These are phyloP conservation scores for Drosophila gaucha DNA, from an alignment of 2,888 invertebrate species.

Conservation along the genomic window DNA sequence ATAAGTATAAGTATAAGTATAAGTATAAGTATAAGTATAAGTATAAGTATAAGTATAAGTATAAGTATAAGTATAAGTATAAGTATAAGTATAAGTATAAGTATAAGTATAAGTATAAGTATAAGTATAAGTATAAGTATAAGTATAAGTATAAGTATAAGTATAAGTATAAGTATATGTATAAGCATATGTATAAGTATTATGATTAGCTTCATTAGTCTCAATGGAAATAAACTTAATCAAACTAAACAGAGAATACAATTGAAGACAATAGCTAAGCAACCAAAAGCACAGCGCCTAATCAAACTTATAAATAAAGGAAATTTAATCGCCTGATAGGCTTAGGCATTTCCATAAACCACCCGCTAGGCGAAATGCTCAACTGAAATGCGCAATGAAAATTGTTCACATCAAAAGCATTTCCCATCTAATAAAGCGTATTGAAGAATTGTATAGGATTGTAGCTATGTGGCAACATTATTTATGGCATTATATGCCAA, in stretches of 20 bases:
- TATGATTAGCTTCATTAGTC: no score
- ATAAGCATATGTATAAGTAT: no score
- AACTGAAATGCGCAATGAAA: conserved; percentile 65
- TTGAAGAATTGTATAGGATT: conserved; percentile 45
- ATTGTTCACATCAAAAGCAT: conserved; percentile 76
- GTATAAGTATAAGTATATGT: no score
- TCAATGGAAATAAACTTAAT: neutral
- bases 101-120: neutral
- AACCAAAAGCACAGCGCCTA: conserved; percentile 62
- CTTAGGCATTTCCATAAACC: conserved; percentile 55
- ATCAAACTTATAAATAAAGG: conserved; percentile 58
- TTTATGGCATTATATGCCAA: conserved; percentile 69
- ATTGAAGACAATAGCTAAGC: conserved; percentile 57
- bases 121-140: no score
- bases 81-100: no score
- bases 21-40: no score
- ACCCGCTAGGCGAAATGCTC: conserved; percentile 10
- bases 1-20: no score
- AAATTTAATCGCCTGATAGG: conserved; percentile 73
- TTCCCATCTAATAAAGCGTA: conserved; percentile 76
- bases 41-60: no score
- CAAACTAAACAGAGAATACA: neutral
- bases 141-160: no score
- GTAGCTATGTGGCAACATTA: conserved; percentile 34
- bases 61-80: no score